Percentiles rank a stretch among this genome's conserved stretches.
Conservation (phyloP, 1,140 invertebrate genomes). For the Neoseiulus cucumeris region DNA sequence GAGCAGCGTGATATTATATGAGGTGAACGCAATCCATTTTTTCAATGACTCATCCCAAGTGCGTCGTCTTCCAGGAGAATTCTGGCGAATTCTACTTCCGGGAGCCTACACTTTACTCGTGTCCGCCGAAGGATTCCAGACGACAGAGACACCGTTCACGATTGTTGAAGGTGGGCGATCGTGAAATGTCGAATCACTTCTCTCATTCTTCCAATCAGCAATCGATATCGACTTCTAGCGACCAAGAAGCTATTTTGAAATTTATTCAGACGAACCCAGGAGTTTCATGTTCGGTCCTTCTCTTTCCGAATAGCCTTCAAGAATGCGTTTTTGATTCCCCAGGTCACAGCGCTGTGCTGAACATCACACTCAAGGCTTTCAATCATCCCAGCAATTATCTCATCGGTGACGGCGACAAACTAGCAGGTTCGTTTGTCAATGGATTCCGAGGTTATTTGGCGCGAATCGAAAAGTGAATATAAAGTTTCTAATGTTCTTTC, state of each 20-base stretch:
- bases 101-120: constrained; percentile 64
- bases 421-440: neutral
- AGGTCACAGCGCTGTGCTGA: constrained; percentile 4
- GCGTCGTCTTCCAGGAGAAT: constrained; percentile 43
- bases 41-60: neutral
- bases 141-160: constrained; percentile 15
- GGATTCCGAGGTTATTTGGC: neutral
- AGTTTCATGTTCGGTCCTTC: too few species aligned
- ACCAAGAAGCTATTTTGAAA: too few species aligned
- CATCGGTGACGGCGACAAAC: neutral
- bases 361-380: constrained; percentile 3
- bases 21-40: neutral
- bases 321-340: too few species aligned
- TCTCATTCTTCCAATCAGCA: too few species aligned
- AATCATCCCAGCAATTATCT: constrained; percentile 9
- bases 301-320: too few species aligned
- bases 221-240: too few species aligned
- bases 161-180: neutral
- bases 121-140: constrained; percentile 20
- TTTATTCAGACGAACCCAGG: too few species aligned
- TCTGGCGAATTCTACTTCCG: constrained; percentile 66
- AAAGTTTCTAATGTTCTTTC: neutral
- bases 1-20: too few species aligned
- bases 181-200: too few species aligned
- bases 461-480: neutral